Evolutionary conservation across 1,140 invertebrate species (phyloP), one percentile per base, ranked within the genome.

Genomic region (Hylaeus volcanicus): DNA sequence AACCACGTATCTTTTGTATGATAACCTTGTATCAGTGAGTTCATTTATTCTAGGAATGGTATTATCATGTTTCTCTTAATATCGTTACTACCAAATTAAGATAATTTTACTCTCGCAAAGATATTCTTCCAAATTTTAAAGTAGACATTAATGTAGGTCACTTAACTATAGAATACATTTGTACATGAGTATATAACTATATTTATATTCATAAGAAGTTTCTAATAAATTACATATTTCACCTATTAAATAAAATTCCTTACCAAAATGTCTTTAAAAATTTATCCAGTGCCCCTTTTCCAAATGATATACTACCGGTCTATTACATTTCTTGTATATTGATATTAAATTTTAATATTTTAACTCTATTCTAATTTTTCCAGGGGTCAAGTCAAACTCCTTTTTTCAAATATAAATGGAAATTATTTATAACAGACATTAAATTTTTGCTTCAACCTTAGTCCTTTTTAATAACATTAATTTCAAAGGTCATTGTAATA

Each of bases 351-450:
- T 88, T 86, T 88, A 81, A 84, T 82, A 88, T 82, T 87, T 91
- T 91, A 89, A 92, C 88, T 91, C 85, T 90, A 88, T 92, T 92
- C 85, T 89, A 89, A 88, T 91, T 88, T 88, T 92, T 92, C 89
- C 90, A 92, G 91, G 90, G 85, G 81, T 92, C 88, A 86, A 89
- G 86, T 92, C 86, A 90, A 88, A 84, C 86, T 8, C 89, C 81
- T 75, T 88, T 91, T 89, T 84, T 73, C 39, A 79, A 81, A 74
- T 71, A 69, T 70, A 79, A 86, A 70, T 86, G 78, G 68, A 79
- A 88, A 78, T 61, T 14, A 79, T 65, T 80, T 71, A 37, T 85
- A 56, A 79, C 53, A 81, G 75, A 85, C 15, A 81, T 39, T 6
- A 88, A 88, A 66, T 64, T 86, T 83, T 86, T 55, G 70, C 71